Conservation (phyloP, 2,797 vertebrate genomes). For the Acanthopagrus latus region DNA sequence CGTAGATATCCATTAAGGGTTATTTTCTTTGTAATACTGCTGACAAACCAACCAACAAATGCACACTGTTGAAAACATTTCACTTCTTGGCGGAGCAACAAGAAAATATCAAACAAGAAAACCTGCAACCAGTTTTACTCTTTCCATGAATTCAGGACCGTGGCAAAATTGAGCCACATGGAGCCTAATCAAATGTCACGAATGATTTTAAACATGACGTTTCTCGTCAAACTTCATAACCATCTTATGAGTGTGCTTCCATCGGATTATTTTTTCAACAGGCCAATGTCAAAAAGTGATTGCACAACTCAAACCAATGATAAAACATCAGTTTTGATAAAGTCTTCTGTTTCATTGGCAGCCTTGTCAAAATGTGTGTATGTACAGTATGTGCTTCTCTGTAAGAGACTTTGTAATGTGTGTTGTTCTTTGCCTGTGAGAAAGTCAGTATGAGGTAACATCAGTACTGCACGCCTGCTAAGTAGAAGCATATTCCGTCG, state of each 20-base stretch:
- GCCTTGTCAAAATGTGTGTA: not conserved
- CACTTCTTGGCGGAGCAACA: not conserved
- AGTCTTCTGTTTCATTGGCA: not conserved
- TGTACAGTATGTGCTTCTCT: not conserved
- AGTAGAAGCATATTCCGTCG: constrained; percentile 55
- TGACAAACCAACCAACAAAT: no score
- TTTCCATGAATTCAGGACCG: constrained; percentile 38
- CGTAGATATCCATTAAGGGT: no score
- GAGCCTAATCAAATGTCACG: constrained; percentile 53
- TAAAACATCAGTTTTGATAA: not conserved
- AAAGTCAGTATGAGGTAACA: constrained; percentile 60
- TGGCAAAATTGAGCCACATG: constrained; percentile 47
- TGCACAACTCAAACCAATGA: not conserved
- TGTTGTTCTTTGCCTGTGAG: constrained; percentile 33
- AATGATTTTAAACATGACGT: constrained; percentile 31
- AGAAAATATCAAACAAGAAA: constrained; percentile 27
- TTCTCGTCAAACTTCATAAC: constrained; percentile 38
- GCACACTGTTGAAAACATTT: no score
- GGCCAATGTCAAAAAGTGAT: not conserved
- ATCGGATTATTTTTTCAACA: constrained; percentile 8
- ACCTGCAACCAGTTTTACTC: constrained; percentile 26
- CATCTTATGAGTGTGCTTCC: constrained; percentile 20
- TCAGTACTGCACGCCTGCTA: constrained; percentile 45
- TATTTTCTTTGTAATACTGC: no score
- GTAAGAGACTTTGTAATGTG: constrained; percentile 22